Evolutionary conservation across 2,113 vertebrate genomes (phyloP).

Genomic region (Ophiodon elongatus): DNA sequence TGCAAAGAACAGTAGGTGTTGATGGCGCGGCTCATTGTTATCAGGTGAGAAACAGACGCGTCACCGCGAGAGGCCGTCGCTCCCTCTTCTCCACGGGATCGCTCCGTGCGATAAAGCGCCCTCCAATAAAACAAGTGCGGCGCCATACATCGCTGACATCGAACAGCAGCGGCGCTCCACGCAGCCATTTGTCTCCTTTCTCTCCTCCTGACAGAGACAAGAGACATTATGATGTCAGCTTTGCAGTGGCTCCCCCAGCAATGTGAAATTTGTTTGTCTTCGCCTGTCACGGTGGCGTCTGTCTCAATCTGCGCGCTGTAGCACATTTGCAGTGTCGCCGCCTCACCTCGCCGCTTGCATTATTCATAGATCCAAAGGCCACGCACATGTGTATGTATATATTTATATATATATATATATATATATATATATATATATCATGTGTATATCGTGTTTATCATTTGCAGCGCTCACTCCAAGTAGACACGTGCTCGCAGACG

Average conservation of each 20-base stretch:
- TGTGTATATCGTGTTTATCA: slow-evolving; percentile 70
- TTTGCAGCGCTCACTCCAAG: slow-evolving; percentile 60
- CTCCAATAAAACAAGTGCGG: slow-evolving; percentile 48
- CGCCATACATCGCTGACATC: slow-evolving; percentile 54
- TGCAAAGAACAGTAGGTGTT: slow-evolving; percentile 14
- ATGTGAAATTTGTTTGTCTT: slow-evolving; percentile 80
- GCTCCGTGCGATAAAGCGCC: slow-evolving; percentile 25
- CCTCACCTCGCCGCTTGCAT: slow-evolving; percentile 59
- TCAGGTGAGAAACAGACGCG: slow-evolving; percentile 26
- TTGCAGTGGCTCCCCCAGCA: slow-evolving; percentile 63
- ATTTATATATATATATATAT: not conserved
- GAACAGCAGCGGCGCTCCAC: slow-evolving; percentile 39
- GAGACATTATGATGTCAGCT: slow-evolving; percentile 73
- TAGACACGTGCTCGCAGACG: slow-evolving; percentile 47
- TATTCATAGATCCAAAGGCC: slow-evolving; percentile 76
- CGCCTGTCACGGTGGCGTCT: slow-evolving; percentile 66
- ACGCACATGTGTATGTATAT: not conserved
- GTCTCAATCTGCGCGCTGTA: slow-evolving; percentile 66
- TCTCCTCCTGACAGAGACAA: slow-evolving; percentile 60
- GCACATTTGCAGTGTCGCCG: slow-evolving; percentile 38
- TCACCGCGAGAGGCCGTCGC: not conserved
- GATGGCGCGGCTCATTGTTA: slow-evolving; percentile 26
- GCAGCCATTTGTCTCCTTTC: slow-evolving; percentile 65
- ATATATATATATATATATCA: not conserved
- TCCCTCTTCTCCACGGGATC: slow-evolving; percentile 11